Conservation (phyloP, 2,113 vertebrate species). For the Amazona vittata region DNA sequence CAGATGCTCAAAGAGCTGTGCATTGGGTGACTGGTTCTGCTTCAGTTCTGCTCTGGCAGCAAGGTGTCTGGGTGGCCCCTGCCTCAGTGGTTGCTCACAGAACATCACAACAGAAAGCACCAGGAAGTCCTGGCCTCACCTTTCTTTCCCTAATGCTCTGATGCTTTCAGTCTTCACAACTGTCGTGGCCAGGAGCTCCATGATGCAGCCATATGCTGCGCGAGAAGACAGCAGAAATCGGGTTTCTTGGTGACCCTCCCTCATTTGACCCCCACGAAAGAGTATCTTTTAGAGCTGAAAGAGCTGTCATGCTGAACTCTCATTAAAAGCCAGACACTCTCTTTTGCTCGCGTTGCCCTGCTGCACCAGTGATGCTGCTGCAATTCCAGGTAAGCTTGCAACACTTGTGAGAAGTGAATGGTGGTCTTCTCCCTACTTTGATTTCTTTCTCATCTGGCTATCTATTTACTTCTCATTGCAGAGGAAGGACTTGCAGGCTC, state of each 20-base stretch:
- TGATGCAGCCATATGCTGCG: not conserved
- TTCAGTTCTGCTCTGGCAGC: not conserved
- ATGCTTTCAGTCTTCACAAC: not conserved
- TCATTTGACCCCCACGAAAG: not conserved
- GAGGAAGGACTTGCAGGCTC: not conserved
- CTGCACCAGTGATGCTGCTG: not conserved
- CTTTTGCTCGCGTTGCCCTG: not conserved
- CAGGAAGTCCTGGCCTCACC: not conserved
- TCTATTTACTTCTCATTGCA: not conserved
- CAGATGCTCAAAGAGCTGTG: not conserved
- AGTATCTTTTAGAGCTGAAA: not conserved
- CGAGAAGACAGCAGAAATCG: not conserved
- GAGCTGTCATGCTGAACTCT: not conserved
- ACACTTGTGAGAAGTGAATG: not conserved
- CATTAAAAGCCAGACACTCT: not conserved
- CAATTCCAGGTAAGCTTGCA: not conserved
- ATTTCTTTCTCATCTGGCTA: not conserved
- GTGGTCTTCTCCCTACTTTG: not conserved
- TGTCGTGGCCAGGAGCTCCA: not conserved
- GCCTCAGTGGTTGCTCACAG: not conserved
- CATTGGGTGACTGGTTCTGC: not conserved
- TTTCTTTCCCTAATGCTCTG: not conserved
- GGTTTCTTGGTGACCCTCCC: not conserved
- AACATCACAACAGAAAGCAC: not conserved
- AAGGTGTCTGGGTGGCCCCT: not conserved